Evolutionary conservation across 2,888 invertebrate species (phyloP), one percentile per base, ranked within the genome.

Genomic region (Teleiodes luculella): DNA sequence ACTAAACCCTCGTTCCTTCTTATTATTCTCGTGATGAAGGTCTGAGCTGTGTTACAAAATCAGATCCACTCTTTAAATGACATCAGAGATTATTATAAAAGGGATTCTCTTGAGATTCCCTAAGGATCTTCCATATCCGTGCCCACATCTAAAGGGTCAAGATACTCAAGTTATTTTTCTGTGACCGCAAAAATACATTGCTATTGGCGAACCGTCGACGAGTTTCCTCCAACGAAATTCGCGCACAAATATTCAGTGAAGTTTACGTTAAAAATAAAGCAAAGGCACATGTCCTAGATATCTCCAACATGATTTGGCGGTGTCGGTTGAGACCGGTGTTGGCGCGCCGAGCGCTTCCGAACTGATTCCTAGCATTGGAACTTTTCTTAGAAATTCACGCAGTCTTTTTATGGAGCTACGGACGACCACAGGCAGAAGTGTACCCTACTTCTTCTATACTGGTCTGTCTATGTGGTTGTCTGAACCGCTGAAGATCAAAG

Each of bases 311-410:
- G n/a, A 13, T 43, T 24, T 20, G 43, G n/a, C 11, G 43, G 24
- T 43, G 13, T 43, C 43, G 43, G 20, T 24, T 5, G 8, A n/a
- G 43, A 43, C 28, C 35, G 20, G 1, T n/a, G n/a, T 20, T 43
- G 43, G 43, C 28, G 20, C 28, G 43, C 43, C 43, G 11, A 43
- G 13, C 43, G 8, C 43, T 43, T 43, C 43, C 43, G 43, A 43
- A 43, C 43, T 10, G n/a, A 43, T 28, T 43, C 41, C 2, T 5
- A n/a, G n/a, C n/a, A 43, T n/a, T 11, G n/a, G 4, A 18, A 18
- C 24, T 43, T 43, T 43, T 43, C 28, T 41, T n/a, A 20, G 7
- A 20, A 41, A 41, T 37, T 3, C 3, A 14, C 39, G 39, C 39
- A 16, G 16, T 7, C 16, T 37, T 37, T 37, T 14, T 37, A 13